phyloP scores from a whole-genome alignment of 2,888 invertebrate genomes.

The Bursaphelenchus okinawaensis region DNA sequence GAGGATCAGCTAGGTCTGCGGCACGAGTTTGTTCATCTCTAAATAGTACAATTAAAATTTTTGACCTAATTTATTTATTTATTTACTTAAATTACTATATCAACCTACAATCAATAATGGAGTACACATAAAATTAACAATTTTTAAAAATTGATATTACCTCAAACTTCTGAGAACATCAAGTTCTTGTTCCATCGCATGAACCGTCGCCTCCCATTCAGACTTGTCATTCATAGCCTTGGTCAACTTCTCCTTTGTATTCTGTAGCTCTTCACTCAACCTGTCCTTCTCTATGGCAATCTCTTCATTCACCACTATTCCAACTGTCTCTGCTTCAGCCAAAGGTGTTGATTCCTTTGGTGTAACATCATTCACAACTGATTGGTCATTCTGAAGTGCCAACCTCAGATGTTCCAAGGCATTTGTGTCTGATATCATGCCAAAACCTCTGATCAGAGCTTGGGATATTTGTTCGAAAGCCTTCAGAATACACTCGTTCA shows the following conservation, averaged over 20 bases:
- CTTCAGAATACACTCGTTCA: slow-evolving; percentile 60
- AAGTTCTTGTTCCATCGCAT: slow-evolving; percentile 5
- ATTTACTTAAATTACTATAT: no score
- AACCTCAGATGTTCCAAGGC: slow-evolving; percentile 1
- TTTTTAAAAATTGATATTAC: background rate
- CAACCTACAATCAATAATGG: no score
- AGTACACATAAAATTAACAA: background rate
- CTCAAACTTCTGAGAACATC: slow-evolving; percentile 4
- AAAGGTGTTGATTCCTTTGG: background rate
- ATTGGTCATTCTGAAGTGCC: background rate
- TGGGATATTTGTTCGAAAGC: slow-evolving; percentile 13
- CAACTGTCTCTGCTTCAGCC: background rate
- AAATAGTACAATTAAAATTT: background rate
- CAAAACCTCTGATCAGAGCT: slow-evolving; percentile 7
- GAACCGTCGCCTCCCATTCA: slow-evolving; percentile 5
- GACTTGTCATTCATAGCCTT: background rate
- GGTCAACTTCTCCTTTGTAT: background rate
- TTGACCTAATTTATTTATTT: no score
- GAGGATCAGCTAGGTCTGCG: slow-evolving; percentile 2
- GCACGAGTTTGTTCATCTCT: slow-evolving; percentile 10
- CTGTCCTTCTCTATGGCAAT: background rate
- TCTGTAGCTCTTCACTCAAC: background rate
- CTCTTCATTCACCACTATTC: no score
- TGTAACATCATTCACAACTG: background rate
- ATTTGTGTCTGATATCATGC: slow-evolving; percentile 7